Percentiles rank a stretch among this genome's conserved stretches.
Evolutionary conservation across 2,113 vertebrate species (phyloP).

Genomic region (Tupaia chinensis): DNA sequence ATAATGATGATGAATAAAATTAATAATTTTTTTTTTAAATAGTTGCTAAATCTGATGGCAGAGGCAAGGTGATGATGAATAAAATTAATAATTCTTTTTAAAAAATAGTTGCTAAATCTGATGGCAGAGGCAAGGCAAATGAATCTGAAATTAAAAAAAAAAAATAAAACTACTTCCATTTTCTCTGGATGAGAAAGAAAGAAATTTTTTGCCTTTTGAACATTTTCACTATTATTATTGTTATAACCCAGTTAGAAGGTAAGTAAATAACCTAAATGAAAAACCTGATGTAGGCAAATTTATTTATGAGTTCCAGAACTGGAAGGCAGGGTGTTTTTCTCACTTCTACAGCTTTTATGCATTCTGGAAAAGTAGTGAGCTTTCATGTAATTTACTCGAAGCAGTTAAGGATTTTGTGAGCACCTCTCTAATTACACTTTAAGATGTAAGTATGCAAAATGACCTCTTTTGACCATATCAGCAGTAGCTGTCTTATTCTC

Average conservation of each 20-base stretch:
- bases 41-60: neutral
- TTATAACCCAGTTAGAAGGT: neutral
- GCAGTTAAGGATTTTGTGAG: neutral
- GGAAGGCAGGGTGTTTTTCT: neutral
- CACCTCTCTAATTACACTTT: constrained; percentile 17
- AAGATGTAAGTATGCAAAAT: neutral
- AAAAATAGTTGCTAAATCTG: neutral
- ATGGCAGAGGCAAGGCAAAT: neutral
- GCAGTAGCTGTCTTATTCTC: constrained; percentile 16
- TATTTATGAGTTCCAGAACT: neutral
- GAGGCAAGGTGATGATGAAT: neutral
- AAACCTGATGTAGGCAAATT: neutral
- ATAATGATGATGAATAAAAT: neutral
- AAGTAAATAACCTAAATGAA: neutral
- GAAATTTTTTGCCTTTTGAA: neutral
- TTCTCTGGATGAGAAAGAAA: neutral
- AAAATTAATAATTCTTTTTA: too few species aligned
- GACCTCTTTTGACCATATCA: neutral
- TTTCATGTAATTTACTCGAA: neutral
- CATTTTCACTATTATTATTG: neutral
- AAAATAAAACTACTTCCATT: neutral
- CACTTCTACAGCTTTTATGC: neutral
- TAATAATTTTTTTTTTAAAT: too few species aligned
- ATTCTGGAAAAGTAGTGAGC: neutral
- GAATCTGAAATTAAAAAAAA: neutral